Conservation (phyloP, 1,140 invertebrate genomes). For the Lithobius niger region DNA sequence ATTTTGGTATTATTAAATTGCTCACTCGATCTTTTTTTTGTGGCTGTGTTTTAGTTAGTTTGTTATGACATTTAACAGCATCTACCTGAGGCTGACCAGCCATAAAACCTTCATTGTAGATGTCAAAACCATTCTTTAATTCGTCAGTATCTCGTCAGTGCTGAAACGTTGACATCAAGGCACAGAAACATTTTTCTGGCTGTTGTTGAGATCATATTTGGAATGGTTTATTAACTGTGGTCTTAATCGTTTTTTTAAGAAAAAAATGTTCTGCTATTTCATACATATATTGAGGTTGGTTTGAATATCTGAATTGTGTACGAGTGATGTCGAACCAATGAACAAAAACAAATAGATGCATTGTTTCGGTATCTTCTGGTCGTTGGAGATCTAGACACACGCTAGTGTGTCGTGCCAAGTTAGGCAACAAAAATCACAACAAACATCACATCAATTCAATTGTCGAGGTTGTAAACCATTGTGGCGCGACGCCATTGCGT, state of each 20-base stretch:
- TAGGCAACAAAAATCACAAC: too few species aligned
- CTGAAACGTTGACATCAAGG: background rate
- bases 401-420: too few species aligned
- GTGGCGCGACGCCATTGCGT: too few species aligned
- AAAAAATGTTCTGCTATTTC: too few species aligned
- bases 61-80: background rate
- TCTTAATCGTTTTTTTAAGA: background rate
- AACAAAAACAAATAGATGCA: constrained; percentile 1
- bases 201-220: background rate
- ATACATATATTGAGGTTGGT: background rate
- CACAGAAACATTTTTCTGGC: constrained; percentile 9
- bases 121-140: background rate
- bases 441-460: too few species aligned
- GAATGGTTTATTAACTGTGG: constrained; percentile 7
- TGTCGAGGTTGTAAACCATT: too few species aligned
- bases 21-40: background rate
- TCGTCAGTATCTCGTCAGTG: background rate
- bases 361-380: constrained; percentile 4
- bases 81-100: background rate
- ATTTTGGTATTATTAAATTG: too few species aligned
- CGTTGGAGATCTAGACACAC: constrained; percentile 18
- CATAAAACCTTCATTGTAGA: background rate
- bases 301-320: background rate
- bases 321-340: background rate
- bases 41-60: background rate